phyloP scores from a whole-genome alignment of 1,140 invertebrate species.

The Zaprionus nigranus region DNA sequence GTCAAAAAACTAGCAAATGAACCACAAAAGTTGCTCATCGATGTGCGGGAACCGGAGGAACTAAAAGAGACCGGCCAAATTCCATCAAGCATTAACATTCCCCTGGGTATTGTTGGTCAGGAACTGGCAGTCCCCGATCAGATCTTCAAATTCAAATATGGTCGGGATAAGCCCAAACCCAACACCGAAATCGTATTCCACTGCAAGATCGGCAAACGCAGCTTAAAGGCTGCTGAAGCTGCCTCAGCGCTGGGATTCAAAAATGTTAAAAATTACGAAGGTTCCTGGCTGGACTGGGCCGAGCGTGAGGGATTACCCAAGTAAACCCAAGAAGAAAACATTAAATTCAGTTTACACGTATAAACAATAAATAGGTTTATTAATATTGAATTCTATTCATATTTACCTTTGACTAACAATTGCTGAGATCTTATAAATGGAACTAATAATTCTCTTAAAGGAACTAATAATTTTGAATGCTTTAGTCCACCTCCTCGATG shows the following conservation, averaged over 20 bases:
- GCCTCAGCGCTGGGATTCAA: constrained; percentile 86
- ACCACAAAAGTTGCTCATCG: constrained; percentile 86
- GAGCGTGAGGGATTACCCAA: constrained; percentile 85
- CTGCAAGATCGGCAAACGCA: constrained; percentile 87
- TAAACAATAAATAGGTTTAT: background rate
- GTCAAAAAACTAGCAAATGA: constrained; percentile 84
- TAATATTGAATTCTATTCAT: constrained; percentile 40
- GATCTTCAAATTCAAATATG: constrained; percentile 84
- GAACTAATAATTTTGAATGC: background rate
- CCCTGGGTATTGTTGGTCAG: constrained; percentile 85
- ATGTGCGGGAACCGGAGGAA: constrained; percentile 89
- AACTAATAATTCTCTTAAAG: constrained; percentile 27
- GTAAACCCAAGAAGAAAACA: constrained; percentile 22
- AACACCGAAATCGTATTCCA: constrained; percentile 87
- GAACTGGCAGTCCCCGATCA: constrained; percentile 72
- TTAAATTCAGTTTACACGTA: background rate
- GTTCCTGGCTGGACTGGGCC: constrained; percentile 85
- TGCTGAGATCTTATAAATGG: background rate
- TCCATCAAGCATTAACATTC: constrained; percentile 89
- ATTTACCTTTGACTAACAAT: constrained; percentile 14
- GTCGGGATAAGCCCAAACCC: constrained; percentile 85
- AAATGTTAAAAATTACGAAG: constrained; percentile 84
- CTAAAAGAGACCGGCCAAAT: constrained; percentile 88
- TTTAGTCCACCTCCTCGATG: constrained; percentile 90
- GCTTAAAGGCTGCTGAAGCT: constrained; percentile 86